A percentile compares a stretch with the other conserved stretches of the same genome.
phyloP scores from a whole-genome alignment of 2,797 vertebrate genomes.

The Mico argentatus region DNA sequence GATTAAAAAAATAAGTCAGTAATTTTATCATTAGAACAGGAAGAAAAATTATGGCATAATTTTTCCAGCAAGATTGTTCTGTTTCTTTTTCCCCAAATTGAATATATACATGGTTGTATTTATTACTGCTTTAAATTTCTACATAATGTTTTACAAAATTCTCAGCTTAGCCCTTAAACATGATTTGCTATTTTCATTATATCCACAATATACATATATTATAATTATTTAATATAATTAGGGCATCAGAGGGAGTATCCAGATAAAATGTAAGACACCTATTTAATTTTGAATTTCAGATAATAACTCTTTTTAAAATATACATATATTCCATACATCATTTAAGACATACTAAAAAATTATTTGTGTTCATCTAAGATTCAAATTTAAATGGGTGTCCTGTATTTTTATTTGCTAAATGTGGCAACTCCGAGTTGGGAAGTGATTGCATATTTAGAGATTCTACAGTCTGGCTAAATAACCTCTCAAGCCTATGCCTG shows the following conservation, averaged over 20 bases:
- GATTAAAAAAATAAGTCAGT: constrained; percentile 73
- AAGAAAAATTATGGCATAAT: constrained; percentile 31
- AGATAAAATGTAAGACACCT: constrained; percentile 44
- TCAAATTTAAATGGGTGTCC: background rate
- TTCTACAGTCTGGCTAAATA: constrained; percentile 38
- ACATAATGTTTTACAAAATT: constrained; percentile 32
- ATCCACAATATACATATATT: background rate
- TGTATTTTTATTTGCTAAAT: constrained; percentile 49
- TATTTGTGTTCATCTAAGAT: background rate
- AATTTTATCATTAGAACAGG: constrained; percentile 54
- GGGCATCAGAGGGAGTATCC: background rate
- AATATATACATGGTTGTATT: background rate
- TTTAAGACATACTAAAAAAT: background rate
- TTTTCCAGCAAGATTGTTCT: background rate
- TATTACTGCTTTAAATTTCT: constrained; percentile 28
- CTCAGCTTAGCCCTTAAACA: background rate
- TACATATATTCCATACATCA: background rate
- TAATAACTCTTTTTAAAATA: background rate
- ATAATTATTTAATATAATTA: background rate
- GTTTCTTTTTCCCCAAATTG: background rate
- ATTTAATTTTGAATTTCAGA: constrained; percentile 28
- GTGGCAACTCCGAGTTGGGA: background rate
- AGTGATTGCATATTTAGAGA: constrained; percentile 9
- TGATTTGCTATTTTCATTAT: background rate
- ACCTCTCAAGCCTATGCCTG: background rate